Evolutionary conservation across 2,888 invertebrate species (phyloP).

Genomic region (Drosophila paracracens): DNA sequence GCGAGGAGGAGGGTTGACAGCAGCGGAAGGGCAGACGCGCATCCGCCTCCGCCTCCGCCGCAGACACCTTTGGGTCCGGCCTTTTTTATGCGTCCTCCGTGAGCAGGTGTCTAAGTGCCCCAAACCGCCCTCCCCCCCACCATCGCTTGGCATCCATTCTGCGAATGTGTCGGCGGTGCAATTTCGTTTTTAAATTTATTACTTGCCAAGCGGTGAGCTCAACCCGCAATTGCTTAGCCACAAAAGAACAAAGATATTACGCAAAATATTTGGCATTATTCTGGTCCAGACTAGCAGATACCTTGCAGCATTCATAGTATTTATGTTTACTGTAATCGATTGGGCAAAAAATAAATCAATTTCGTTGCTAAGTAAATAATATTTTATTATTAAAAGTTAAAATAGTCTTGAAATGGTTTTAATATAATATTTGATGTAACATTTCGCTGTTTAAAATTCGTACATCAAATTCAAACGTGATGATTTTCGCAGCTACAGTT

Average conservation of each 20-base stretch:
- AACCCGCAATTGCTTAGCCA: slow-evolving; percentile 23
- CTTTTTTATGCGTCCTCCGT: slow-evolving; percentile 27
- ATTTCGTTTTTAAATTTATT: slow-evolving; percentile 57
- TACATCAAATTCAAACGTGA: background rate
- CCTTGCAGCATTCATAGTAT: background rate
- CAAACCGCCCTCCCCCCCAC: background rate
- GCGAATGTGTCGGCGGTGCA: slow-evolving; percentile 47
- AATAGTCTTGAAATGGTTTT: background rate
- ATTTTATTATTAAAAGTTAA: background rate
- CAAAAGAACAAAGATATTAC: slow-evolving; percentile 8
- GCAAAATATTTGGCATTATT: background rate
- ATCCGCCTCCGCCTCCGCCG: slow-evolving; percentile 23
- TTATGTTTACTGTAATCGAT: background rate
- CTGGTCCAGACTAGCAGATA: background rate
- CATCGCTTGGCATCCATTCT: slow-evolving; percentile 25
- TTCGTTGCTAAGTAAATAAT: background rate
- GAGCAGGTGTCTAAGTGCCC: slow-evolving; percentile 37
- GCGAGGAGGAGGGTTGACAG: background rate
- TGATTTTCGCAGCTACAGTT: background rate
- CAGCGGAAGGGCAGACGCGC: slow-evolving; percentile 5
- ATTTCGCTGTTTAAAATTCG: too few relatives aligned
- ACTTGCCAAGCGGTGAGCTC: slow-evolving; percentile 20
- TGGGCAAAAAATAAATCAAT: background rate
- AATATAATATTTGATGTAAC: background rate
- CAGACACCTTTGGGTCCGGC: slow-evolving; percentile 29